Evolutionary conservation across 2,797 vertebrate species (phyloP), one percentile per base, ranked within the genome.

Genomic region (Alectoris magna): DNA sequence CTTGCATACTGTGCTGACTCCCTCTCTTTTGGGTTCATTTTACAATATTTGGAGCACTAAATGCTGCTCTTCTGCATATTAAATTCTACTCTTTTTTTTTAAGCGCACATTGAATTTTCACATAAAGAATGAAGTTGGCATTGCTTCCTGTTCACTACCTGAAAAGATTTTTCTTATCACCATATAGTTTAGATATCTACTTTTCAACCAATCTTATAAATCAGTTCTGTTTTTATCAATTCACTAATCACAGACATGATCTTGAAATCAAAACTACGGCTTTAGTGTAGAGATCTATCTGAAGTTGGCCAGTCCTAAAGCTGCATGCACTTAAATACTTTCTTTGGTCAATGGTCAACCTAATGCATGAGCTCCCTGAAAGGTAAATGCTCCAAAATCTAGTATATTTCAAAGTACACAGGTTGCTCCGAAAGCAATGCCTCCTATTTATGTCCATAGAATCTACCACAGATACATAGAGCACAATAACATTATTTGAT

Each of bases 1-100:
- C 2, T 38, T 1, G 14, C 1, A 21, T 1, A 6, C 69, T 23
- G 0, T 2, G 12, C 55, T 63, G 72, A 24, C 31, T 68, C 8
- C 31, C 64, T 66, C 58, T 62, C 53, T 0, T 75, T 44, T 13
- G 3, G 26, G 55, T 4, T 58, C 23, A 29, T 27, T 74, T 59
- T 9, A 2, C 11, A 53, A 34, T 11, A 60, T 3, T 23, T 62
- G 34, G 14, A 44, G 60, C 7, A 43, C 26, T 15, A 15, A 44
- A 19, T 5, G 72, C 7, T 68, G 51, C 7, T 39, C 39, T 49
- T n/a, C 68, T 79, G 44, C 31, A 22, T 15, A 62, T 36, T 21
- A 21, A 43, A 55, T 9, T 21, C 80, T 81, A 39, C 17, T 21
- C 21, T 9, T 24, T 23, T 24, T 23, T 71, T 74, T 68, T 14